Conservation (phyloP, 2,797 vertebrate genomes). For the Chaetophractus vellerosus region DNA sequence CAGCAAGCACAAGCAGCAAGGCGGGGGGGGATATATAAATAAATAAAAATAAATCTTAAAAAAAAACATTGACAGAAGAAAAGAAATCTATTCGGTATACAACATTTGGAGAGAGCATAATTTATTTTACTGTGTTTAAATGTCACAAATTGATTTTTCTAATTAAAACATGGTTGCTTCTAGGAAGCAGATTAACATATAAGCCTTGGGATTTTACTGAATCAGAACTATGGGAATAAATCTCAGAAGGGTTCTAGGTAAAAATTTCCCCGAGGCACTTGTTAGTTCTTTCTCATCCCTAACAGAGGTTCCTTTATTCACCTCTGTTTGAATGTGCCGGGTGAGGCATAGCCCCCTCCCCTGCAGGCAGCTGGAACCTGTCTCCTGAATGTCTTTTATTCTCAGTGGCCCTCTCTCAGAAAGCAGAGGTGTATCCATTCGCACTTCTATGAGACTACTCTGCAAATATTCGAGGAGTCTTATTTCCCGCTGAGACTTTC, state of each 20-base stretch:
- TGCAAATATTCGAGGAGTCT: neutral
- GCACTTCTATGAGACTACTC: constrained; percentile 5
- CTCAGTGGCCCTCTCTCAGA: neutral
- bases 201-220: neutral
- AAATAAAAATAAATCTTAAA: too few relatives aligned
- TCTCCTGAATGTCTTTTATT: neutral
- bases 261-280: neutral
- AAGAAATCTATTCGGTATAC: neutral
- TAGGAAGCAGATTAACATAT: neutral
- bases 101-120: constrained; percentile 1
- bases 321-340: neutral
- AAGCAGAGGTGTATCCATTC: constrained; percentile 28
- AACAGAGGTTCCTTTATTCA: neutral
- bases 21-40: too few relatives aligned
- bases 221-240: neutral
- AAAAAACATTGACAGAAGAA: neutral
- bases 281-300: constrained; percentile 1
- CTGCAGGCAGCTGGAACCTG: neutral
- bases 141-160: constrained; percentile 26
- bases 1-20: too few relatives aligned
- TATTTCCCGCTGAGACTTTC: constrained; percentile 18
- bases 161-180: neutral
- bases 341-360: neutral
- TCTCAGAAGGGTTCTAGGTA: neutral
- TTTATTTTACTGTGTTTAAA: constrained; percentile 45